Conservation (phyloP, 2,113 vertebrate species). For the Coryphaenoides rupestris region DNA sequence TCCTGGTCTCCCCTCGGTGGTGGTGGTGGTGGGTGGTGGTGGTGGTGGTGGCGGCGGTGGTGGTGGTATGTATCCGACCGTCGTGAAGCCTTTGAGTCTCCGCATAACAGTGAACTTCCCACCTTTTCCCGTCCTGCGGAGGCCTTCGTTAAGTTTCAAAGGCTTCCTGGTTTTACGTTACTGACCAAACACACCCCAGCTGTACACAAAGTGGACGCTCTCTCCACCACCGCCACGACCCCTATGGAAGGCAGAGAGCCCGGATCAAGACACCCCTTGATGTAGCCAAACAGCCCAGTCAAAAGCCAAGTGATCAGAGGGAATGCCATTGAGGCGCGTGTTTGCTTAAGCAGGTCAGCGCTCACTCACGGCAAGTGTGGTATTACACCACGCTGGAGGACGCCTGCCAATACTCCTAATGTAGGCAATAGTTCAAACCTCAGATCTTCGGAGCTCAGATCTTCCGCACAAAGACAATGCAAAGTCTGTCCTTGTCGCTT, state of each 20-base stretch:
- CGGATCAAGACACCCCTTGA: constrained; percentile 61
- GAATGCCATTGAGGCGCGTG: constrained; percentile 52
- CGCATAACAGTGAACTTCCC: constrained; percentile 66
- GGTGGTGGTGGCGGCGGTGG: constrained; percentile 52
- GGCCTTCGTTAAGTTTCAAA: constrained; percentile 73
- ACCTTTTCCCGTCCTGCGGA: constrained; percentile 56
- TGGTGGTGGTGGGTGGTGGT: constrained; percentile 41
- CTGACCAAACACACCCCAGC: constrained; percentile 68
- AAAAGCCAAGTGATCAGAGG: constrained; percentile 47
- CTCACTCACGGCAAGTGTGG: constrained; percentile 52
- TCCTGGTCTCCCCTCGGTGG: constrained; percentile 49
- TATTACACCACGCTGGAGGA: constrained; percentile 47
- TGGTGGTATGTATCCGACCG: constrained; percentile 40
- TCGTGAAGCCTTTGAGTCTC: constrained; percentile 53
- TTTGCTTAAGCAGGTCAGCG: constrained; percentile 53
- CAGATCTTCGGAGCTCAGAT: constrained; percentile 1
- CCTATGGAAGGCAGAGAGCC: constrained; percentile 41
- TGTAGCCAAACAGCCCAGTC: constrained; percentile 62
- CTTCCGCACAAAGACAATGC: constrained; percentile 29
- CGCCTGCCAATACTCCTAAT: constrained; percentile 19
- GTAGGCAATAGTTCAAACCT: constrained; percentile 15
- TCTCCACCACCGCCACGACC: constrained; percentile 47
- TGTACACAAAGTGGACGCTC: constrained; percentile 63
- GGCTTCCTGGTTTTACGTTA: constrained; percentile 78
- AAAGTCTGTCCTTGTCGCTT: constrained; percentile 27